Base-by-base conservation (phyloP, 2,113 vertebrate species). In the Seriola rivoliana region DNA sequence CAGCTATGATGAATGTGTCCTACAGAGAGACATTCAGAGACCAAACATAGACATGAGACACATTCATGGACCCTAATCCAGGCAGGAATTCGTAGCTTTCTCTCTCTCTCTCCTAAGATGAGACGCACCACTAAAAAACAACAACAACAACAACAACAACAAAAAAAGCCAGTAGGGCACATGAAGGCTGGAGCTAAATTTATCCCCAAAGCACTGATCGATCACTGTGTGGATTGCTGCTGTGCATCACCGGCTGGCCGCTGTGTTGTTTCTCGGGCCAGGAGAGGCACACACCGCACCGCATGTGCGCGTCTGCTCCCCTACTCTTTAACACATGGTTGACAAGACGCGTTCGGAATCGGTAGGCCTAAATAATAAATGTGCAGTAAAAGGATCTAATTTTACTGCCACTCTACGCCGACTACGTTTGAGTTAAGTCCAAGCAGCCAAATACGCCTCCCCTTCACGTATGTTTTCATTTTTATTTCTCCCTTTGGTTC, bases 381-480 rank as follows among this genome's bases (percentile, higher is more conserved):
- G 90, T 75, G 68, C 82, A 84, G 89, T 92, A 88, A 90, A 92
- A 93, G 65, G 89, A 94, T 93, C 93, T 94, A 93, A 94, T 94
- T 93, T 89, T 90, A 88, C 87, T 66, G 75, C 75, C 76, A 75
- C 78, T 80, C 68, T 75, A 71, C 65, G 58, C 50, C 69, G 7
- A 23, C 59, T 52, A 72, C 10, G 17, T 81, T 60, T 54, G 54
- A 76, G 60, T 75, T 32, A 54, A 87, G 36, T 55, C 34, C 4
- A 54, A 76, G 46, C 55, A 57, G 29, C 29, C 44, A 65, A 38
- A 79, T 55, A 9, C n/a, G 16, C 16, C 63, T 8, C 4, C 34
- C 0, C n/a, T 78, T 81, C 57, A 7, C 42, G 40, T 1, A 17
- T 5, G 48, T 73, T 86, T 57, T 23, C 21, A 5, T 80, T 85